Evolutionary conservation across 1,140 invertebrate species (phyloP), one percentile per base, ranked within the genome.

Genomic region (Lucilia sericata): DNA sequence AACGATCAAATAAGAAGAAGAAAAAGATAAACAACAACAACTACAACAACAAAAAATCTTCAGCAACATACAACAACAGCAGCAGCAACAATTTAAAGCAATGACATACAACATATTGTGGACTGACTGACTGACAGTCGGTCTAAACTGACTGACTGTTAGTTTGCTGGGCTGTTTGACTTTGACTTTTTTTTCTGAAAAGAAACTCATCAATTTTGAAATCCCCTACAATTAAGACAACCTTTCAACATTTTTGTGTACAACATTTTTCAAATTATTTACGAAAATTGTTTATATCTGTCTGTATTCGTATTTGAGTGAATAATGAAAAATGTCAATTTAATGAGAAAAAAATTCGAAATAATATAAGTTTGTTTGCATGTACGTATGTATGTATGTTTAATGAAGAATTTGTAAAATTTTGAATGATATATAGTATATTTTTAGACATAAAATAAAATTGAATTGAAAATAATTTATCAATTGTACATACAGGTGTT

Each of bases 171-270:
- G n/a, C 65, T 70, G 65, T 21, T n/a, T 70, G 65, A 60, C 55
- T 60, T n/a, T n/a, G n/a, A n/a, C n/a, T n/a, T n/a, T n/a, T 17
- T 60, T 60, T 36, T 78, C 17, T 25, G 10, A 80, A 80, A 49
- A 80, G 42, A 47, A 80, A 25, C 76, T 80, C 76, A 80, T 80
- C 76, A 80, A 80, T 80, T 80, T 80, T 80, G n/a, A 80, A 80
- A 80, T 80, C 76, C 76, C 76, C 76, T 49, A 80, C 76, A 80
- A 80, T 80, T 80, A 80, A 80, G 76, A 80, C 76, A 80, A 80
- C 76, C 76, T 80, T 80, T 80, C 76, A 80, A 80, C 76, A 80
- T 80, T 80, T 80, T 49, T 80, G 76, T 80, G 76, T 80, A 80
- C 76, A 80, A 80, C 76, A 80, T 80, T 80, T 80, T 80, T 80